phyloP scores from a whole-genome alignment of 2,113 vertebrate genomes.

The Dendropsophus ebraccatus region DNA sequence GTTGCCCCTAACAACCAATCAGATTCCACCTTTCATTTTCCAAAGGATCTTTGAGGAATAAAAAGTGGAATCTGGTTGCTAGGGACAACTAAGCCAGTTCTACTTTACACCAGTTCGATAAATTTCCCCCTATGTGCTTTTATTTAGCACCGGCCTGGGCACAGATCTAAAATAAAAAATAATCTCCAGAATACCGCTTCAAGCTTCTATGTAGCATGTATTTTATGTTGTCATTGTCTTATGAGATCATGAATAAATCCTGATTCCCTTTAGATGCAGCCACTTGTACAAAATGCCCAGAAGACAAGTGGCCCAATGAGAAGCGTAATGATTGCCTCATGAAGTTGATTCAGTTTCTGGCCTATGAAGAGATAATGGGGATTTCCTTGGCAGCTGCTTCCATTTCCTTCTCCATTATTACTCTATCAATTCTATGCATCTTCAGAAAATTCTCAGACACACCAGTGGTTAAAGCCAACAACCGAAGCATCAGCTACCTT shows the following conservation, averaged over 20 bases:
- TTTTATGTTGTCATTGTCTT: not conserved
- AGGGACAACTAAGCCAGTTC: too few species aligned
- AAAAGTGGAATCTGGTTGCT: too few species aligned
- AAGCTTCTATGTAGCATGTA: not conserved
- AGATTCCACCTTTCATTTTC: too few species aligned
- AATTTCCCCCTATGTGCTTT: too few species aligned
- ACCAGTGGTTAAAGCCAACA: conserved; percentile 59
- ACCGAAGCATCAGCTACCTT: conserved; percentile 32
- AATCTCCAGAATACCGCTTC: not conserved
- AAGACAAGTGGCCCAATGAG: conserved; percentile 64
- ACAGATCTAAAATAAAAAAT: too few species aligned
- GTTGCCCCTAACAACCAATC: too few species aligned
- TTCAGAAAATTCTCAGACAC: conserved; percentile 63
- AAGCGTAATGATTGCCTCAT: conserved; percentile 59
- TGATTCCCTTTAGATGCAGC: conserved; percentile 62
- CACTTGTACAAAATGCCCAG: conserved; percentile 62
- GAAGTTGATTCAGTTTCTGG: conserved; percentile 65
- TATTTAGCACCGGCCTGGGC: too few species aligned
- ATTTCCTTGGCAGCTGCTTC: conserved; percentile 52
- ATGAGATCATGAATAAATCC: not conserved
- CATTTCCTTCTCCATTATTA: conserved; percentile 60
- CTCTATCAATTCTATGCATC: conserved; percentile 58
- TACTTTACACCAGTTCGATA: too few species aligned
- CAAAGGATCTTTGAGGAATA: too few species aligned
- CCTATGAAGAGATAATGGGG: conserved; percentile 62